Evolutionary conservation across 2,888 invertebrate genomes (phyloP).

Genomic region (Lycia hirtaria): DNA sequence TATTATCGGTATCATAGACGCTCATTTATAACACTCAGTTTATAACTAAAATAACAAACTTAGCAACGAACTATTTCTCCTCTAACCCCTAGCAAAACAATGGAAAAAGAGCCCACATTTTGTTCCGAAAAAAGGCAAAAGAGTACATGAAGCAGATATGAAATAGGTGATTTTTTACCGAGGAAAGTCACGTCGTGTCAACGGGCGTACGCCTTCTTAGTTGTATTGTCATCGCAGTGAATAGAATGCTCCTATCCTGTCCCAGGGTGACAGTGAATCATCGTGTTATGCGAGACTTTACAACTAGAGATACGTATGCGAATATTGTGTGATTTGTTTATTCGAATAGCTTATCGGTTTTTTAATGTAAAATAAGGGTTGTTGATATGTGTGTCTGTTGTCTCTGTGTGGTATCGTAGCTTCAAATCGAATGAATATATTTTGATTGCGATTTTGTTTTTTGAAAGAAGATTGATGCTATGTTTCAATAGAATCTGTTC

Average conservation of each 20-base stretch:
- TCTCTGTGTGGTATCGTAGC: too few relatives aligned
- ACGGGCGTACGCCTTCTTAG: slow-evolving; percentile 50
- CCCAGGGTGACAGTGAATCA: slow-evolving; percentile 44
- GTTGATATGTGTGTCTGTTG: not conserved
- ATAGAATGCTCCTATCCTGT: slow-evolving; percentile 55
- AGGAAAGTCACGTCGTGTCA: slow-evolving; percentile 55
- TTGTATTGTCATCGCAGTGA: slow-evolving; percentile 62
- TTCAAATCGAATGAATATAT: too few relatives aligned
- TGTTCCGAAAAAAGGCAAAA: slow-evolving; percentile 11
- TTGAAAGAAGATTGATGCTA: too few relatives aligned
- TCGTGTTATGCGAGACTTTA: slow-evolving; percentile 22
- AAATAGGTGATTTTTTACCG: slow-evolving; percentile 44
- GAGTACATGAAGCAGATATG: slow-evolving; percentile 28
- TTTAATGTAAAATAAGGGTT: too few relatives aligned
- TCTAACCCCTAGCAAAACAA: too few relatives aligned
- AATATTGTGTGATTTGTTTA: slow-evolving; percentile 1
- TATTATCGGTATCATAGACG: too few relatives aligned
- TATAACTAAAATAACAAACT: too few relatives aligned
- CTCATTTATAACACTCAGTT: too few relatives aligned
- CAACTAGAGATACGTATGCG: not conserved
- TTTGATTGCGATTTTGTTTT: too few relatives aligned
- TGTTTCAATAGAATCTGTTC: too few relatives aligned
- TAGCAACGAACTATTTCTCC: too few relatives aligned
- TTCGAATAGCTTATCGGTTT: not conserved
- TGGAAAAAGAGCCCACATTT: not conserved